Conservation (phyloP, 2,888 invertebrate species). For the Caradrina kadenii region DNA sequence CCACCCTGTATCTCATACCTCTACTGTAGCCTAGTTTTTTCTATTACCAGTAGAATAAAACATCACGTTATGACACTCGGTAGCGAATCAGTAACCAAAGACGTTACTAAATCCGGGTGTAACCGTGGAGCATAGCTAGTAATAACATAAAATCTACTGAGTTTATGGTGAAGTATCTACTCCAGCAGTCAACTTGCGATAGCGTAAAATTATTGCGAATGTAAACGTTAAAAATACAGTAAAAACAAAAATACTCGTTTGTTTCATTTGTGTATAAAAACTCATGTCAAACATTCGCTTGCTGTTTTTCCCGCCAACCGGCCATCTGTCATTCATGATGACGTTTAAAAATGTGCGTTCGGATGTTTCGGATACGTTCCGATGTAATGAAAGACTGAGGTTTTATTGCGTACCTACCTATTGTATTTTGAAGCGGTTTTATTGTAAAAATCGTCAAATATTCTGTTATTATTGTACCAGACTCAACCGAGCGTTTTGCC, state of each 20-base stretch:
- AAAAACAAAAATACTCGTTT: slow-evolving; percentile 18
- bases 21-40: too few species aligned
- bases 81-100: too few species aligned
- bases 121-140: too few species aligned
- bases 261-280: slow-evolving; percentile 27
- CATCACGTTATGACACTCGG: too few species aligned
- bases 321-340: slow-evolving; percentile 65
- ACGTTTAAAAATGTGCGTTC: slow-evolving; percentile 63
- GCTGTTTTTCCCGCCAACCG: slow-evolving; percentile 46
- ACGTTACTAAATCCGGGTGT: too few species aligned
- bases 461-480: neutral
- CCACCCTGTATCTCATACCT: too few species aligned
- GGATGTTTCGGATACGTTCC: slow-evolving; percentile 55
- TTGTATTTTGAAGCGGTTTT: neutral
- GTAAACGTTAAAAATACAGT: neutral
- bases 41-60: too few species aligned
- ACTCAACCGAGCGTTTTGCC: too few species aligned
- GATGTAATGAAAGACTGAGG: slow-evolving; percentile 40
- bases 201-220: neutral
- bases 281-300: slow-evolving; percentile 32
- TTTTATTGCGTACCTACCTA: slow-evolving; percentile 8
- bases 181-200: neutral
- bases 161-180: neutral
- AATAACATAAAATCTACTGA: too few species aligned
- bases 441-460: neutral